Conservation (phyloP, 2,888 invertebrate species). For the Folsomia candida region DNA sequence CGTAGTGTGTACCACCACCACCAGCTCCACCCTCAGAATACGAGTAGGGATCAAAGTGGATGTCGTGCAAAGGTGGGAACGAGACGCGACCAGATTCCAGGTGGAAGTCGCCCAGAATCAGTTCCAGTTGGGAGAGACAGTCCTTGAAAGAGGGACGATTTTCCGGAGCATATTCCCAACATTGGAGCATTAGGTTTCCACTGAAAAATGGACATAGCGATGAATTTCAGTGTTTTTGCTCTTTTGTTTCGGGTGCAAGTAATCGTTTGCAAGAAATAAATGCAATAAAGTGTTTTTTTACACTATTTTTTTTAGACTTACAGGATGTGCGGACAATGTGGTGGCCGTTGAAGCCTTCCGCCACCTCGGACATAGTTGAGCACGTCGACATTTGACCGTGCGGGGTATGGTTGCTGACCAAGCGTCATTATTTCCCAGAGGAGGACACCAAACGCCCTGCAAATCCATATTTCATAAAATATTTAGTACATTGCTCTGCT, state of each 20-base stretch:
- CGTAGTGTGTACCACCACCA: too few relatives aligned
- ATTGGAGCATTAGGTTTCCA: constrained; percentile 70
- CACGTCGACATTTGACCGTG: constrained; percentile 87
- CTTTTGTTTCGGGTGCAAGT: too few relatives aligned
- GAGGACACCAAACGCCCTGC: constrained; percentile 78
- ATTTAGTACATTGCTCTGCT: not conserved
- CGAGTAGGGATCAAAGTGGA: constrained; percentile 8
- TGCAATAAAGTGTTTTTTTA: too few relatives aligned
- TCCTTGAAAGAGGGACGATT: constrained; percentile 82
- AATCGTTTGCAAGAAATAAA: too few relatives aligned
- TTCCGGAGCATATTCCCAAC: constrained; percentile 82
- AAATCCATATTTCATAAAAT: not conserved
- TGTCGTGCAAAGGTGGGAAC: not conserved
- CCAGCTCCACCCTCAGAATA: constrained; percentile 13
- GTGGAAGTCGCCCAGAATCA: constrained; percentile 33
- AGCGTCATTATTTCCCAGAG: constrained; percentile 96
- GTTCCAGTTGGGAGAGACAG: constrained; percentile 67
- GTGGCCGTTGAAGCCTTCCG: constrained; percentile 38
- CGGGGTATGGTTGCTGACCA: constrained; percentile 95
- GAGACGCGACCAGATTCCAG: too few relatives aligned
- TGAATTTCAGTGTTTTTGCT: too few relatives aligned
- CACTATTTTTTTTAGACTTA: constrained; percentile 56
- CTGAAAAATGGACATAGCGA: too few relatives aligned
- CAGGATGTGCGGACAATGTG: constrained; percentile 58
- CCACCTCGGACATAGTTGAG: constrained; percentile 70